Conservation (phyloP, 35 echinoderm and acorn worm species). For the Lytechinus variegatus region DNA sequence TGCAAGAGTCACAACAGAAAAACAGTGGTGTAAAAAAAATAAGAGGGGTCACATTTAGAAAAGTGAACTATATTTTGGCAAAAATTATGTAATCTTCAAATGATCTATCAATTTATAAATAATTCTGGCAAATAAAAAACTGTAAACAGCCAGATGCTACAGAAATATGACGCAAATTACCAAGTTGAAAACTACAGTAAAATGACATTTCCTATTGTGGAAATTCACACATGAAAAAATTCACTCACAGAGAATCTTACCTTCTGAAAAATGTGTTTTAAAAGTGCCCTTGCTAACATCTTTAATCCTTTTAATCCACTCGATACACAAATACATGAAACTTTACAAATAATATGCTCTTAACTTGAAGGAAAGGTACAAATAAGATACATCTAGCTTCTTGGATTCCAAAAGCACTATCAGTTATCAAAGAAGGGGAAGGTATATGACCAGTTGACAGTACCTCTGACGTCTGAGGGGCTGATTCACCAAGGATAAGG, state of each 20-base stretch:
- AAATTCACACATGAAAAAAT: background rate
- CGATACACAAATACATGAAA: background rate
- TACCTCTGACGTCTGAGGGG: background rate
- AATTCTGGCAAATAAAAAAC: too few species aligned
- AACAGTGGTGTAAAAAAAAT: too few species aligned
- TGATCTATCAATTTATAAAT: too few species aligned
- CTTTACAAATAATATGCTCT: background rate
- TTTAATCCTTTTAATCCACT: background rate
- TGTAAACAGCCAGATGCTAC: too few species aligned
- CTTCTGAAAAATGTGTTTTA: constrained; percentile 39
- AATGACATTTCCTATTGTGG: background rate
- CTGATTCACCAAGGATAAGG: background rate
- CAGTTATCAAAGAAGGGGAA: background rate
- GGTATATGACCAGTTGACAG: background rate
- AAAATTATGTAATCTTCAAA: too few species aligned
- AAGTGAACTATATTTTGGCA: too few species aligned
- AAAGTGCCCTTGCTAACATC: constrained; percentile 24
- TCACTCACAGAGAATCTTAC: background rate
- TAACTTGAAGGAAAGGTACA: background rate
- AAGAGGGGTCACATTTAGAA: too few species aligned
- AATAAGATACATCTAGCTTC: too few species aligned
- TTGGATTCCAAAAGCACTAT: too few species aligned
- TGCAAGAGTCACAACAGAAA: too few species aligned
- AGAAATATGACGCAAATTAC: too few species aligned
- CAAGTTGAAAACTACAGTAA: too few species aligned